phyloP scores from a whole-genome alignment of 2,888 invertebrate species.

The Phyllotreta striolata region DNA sequence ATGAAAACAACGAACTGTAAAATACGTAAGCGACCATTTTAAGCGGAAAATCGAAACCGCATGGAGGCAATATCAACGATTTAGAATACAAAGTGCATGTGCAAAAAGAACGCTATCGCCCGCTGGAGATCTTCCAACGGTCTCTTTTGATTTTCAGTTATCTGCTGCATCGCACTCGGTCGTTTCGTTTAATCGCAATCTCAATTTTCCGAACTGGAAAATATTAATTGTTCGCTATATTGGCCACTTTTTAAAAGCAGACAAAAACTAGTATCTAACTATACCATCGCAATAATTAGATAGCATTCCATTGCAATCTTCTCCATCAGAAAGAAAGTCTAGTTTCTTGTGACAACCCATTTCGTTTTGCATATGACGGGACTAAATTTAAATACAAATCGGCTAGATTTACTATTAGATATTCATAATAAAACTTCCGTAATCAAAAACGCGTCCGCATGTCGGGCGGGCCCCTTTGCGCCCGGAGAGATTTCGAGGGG shows the following conservation, averaged over 20 bases:
- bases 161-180: slow-evolving; percentile 16
- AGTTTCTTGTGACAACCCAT: neutral
- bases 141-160: slow-evolving; percentile 42
- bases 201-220: neutral
- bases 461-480: slow-evolving; percentile 18
- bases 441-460: slow-evolving; percentile 20
- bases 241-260: too few species aligned
- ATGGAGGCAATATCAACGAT: slow-evolving; percentile 37
- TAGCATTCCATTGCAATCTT: too few species aligned
- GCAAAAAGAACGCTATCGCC: slow-evolving; percentile 38
- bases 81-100: slow-evolving; percentile 39
- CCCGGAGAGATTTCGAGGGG: slow-evolving; percentile 23
- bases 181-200: neutral
- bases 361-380: too few species aligned
- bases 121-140: slow-evolving; percentile 23
- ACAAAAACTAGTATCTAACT: too few species aligned
- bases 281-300: too few species aligned
- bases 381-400: neutral
- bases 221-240: neutral
- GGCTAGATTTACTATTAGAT: neutral
- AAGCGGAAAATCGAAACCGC: slow-evolving; percentile 43
- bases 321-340: too few species aligned
- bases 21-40: slow-evolving; percentile 33
- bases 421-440: neutral
- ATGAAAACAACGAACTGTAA: slow-evolving; percentile 6